phyloP scores from a whole-genome alignment of 2,888 invertebrate genomes.

The Chrysotoxum bicinctum region DNA sequence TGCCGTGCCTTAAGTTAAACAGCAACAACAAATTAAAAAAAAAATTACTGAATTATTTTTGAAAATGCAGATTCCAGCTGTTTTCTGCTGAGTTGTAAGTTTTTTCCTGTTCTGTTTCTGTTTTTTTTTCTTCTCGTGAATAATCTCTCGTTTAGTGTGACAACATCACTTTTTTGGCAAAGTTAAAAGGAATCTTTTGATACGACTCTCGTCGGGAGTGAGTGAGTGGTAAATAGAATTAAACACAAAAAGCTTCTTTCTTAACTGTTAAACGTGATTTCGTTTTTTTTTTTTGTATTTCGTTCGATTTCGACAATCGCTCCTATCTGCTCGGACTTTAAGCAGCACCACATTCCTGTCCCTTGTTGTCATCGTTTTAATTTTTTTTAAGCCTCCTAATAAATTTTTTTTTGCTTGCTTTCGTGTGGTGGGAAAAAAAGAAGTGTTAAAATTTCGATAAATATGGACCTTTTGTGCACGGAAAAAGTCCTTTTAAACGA shows the following conservation, averaged over 20 bases:
- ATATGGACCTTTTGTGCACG: constrained; percentile 85
- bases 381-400: constrained; percentile 2
- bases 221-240: constrained; percentile 20
- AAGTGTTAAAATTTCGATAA: constrained; percentile 40
- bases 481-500: constrained; percentile 83
- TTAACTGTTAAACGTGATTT: constrained; percentile 33
- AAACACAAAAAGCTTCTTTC: not conserved
- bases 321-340: constrained; percentile 23
- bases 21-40: not conserved
- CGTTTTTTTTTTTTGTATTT: not conserved
- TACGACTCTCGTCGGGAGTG: constrained; percentile 14
- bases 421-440: constrained; percentile 1
- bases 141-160: constrained; percentile 5
- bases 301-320: not conserved
- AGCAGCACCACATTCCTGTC: constrained; percentile 20
- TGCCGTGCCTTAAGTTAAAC: constrained; percentile 1
- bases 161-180: not conserved
- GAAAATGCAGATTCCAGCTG: constrained; percentile 49
- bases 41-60: not conserved
- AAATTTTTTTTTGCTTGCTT: not conserved
- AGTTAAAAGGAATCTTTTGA: constrained; percentile 13
- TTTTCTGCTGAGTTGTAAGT: constrained; percentile 37
- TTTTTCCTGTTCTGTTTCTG: constrained; percentile 15
- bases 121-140: constrained; percentile 3
- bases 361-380: constrained; percentile 11